phyloP scores from a whole-genome alignment of 2,888 invertebrate species.

The Sarcophaga carnaria region DNA sequence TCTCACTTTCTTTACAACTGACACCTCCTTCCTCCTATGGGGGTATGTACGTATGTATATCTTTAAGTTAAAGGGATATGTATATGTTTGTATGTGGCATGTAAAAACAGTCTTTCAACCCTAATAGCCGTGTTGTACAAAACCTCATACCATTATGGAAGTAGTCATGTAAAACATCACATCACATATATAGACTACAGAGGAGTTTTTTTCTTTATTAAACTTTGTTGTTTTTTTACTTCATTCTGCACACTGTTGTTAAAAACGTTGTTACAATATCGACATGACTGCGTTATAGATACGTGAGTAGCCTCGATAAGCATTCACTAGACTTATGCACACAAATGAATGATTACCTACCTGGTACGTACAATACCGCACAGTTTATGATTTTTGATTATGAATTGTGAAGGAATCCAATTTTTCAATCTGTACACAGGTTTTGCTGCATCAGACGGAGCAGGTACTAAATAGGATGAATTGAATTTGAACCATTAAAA shows the following conservation, averaged over 20 bases:
- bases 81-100: background rate
- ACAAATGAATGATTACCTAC: conserved; percentile 2
- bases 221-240: background rate
- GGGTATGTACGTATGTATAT: background rate
- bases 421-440: background rate
- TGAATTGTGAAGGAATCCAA: conserved; percentile 2
- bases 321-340: background rate
- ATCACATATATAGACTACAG: conserved; percentile 5
- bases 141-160: conserved; percentile 1
- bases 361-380: background rate
- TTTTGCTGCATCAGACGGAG: background rate
- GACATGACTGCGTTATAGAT: conserved; percentile 47
- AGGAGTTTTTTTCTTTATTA: background rate
- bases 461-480: no score
- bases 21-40: background rate
- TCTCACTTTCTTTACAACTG: background rate
- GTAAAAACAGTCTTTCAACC: conserved; percentile 38
- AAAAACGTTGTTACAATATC: conserved; percentile 28
- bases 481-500: no score
- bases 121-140: conserved; percentile 40
- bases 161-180: conserved; percentile 16
- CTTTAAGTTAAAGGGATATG: no score
- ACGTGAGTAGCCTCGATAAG: conserved; percentile 42
- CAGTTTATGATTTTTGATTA: conserved; percentile 7
- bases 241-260: conserved; percentile 8